Evolutionary conservation across 2,888 invertebrate species (phyloP).

Genomic region (Villa cingulata): DNA sequence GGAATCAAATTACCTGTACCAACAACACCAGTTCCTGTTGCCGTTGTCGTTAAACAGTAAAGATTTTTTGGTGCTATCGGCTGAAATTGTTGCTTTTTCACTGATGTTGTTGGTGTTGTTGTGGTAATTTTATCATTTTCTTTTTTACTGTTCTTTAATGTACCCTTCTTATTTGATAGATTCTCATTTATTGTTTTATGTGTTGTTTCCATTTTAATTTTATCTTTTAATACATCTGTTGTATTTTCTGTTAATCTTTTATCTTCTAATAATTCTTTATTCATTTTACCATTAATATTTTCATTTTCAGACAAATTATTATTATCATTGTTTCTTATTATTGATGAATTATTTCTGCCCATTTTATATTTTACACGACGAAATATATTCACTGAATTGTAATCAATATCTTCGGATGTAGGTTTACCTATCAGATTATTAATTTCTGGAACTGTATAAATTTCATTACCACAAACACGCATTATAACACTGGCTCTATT

Average conservation of each 20-base stretch:
- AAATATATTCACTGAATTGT: conserved; percentile 25
- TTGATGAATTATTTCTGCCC: conserved; percentile 23
- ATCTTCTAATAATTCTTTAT: neutral
- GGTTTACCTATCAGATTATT: conserved; percentile 21
- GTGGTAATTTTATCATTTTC: neutral
- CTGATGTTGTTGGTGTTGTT: neutral
- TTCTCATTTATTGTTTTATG: too few relatives aligned
- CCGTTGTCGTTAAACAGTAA: conserved; percentile 11
- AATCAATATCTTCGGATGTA: neutral
- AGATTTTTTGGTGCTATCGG: conserved; percentile 16
- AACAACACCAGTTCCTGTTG: conserved; percentile 1
- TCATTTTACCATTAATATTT: too few relatives aligned
- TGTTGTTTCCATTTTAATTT: too few relatives aligned
- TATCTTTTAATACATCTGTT: neutral
- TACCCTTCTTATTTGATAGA: neutral
- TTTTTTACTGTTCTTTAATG: neutral
- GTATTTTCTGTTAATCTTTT: neutral
- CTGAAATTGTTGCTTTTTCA: conserved; percentile 11
- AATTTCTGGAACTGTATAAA: conserved; percentile 37
- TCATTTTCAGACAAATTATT: neutral
- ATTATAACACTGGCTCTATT: conserved; percentile 65
- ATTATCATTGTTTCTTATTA: neutral
- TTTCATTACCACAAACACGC: conserved; percentile 70
- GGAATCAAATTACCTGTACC: conserved; percentile 8
- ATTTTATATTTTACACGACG: conserved; percentile 35